Base-by-base conservation (phyloP, 2,113 vertebrate genomes). In the Phoxinus phoxinus region DNA sequence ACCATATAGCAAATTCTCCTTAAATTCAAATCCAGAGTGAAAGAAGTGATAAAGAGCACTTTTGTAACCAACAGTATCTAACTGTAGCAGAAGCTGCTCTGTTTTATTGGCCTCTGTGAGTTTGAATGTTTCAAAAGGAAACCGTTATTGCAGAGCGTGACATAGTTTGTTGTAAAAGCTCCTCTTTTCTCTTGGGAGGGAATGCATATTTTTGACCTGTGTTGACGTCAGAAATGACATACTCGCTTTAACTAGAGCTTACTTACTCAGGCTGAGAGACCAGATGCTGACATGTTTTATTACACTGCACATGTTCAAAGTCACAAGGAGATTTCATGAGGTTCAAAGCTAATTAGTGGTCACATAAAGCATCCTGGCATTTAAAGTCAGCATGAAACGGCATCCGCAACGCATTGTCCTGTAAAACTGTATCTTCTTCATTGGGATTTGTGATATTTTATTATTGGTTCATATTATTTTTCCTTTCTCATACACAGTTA, bases 211-310 rank as follows among this genome's bases (percentile, higher is more conserved):
- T 87, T 71, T 58, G 83, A 73, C 67, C 59, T 58, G 83, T 23
- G 59, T 83, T 87, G 83, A 87, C 69, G 76, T 79, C 78, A 87
- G 76, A 87, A 75, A 72, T 72, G 86, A 74, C 76, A 59, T 77
- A 71, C 77, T 59, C 9, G 8, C 51, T 87, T 87, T 71, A 87
- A 84, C 74, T 72, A 48, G 48, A 74, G 81, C 51, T 77, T 77
- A 19, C 82, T 74, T 53, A 48, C 48, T 27, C 71, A 19, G 51
- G 53, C 82, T n/a, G 56, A 87, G 63, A 69, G 44, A 79, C 73
- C 81, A 78, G 73, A 78, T 84, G 73, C 63, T 59, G 74, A 78
- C 44, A 81, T 79, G 76, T 17, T 61, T 79, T 79, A 79, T 79
- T 25, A 61, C 58, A 41, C 13, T 37, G 56, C 76, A 79, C 76